These are phyloP conservation scores for Xenus cinereus DNA, from an alignment of 2,113 vertebrate species.

Conservation along the genomic window DNA sequence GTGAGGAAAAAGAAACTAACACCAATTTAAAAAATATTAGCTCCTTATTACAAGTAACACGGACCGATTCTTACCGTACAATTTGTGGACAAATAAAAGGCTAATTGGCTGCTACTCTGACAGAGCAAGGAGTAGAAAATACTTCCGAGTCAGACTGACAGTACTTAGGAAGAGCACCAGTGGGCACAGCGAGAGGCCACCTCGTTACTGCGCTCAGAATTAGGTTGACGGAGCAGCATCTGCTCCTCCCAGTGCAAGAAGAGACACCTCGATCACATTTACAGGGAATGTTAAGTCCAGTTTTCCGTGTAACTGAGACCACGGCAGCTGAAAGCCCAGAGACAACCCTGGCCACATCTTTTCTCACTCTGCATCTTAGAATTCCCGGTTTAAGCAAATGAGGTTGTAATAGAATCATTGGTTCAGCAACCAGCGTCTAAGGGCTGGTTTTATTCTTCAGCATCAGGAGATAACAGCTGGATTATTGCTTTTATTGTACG, in stretches of 20 bases:
- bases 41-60: neutral
- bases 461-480: neutral
- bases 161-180: neutral
- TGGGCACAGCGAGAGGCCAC: neutral
- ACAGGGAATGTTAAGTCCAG: neutral
- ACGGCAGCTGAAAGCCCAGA: neutral
- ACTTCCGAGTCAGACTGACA: neutral
- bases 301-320: neutral
- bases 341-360: neutral
- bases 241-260: neutral
- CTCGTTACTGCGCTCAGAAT: neutral
- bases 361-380: neutral
- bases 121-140: neutral
- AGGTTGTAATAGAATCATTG: neutral
- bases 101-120: neutral
- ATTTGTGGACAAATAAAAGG: neutral
- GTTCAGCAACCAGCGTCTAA: neutral
- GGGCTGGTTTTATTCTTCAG: neutral
- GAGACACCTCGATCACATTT: neutral
- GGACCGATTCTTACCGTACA: fast-evolving
- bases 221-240: fast-evolving
- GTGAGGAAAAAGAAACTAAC: neutral
- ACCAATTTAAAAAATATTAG: neutral
- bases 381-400: neutral
- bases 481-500: constrained; percentile 20